Conservation (phyloP, 1,140 invertebrate species). For the Drosophila mauritiana region DNA sequence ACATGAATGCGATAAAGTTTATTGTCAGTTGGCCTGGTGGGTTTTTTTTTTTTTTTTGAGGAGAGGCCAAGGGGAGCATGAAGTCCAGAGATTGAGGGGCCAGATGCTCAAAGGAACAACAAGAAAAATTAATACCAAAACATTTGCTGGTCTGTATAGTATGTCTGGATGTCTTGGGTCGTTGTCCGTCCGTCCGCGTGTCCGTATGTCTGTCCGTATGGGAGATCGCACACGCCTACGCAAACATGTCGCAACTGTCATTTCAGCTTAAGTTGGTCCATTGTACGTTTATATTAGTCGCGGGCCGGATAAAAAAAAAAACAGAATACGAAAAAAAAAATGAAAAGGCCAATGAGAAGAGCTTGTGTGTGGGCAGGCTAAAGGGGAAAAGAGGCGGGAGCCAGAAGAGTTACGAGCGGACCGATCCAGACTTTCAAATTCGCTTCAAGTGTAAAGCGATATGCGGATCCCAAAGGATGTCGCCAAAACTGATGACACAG, state of each 20-base stretch:
- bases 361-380: constrained; percentile 27
- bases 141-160: constrained; percentile 53
- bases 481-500: constrained; percentile 60
- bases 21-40: constrained; percentile 65
- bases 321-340: constrained; percentile 1
- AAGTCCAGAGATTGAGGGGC: constrained; percentile 16
- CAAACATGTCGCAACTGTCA: constrained; percentile 84
- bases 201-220: constrained; percentile 33
- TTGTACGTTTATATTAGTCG: constrained; percentile 84
- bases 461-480: constrained; percentile 59
- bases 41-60: not conserved
- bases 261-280: constrained; percentile 83
- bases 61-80: not conserved
- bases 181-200: constrained; percentile 16
- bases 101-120: constrained; percentile 53
- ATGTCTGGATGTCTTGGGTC: constrained; percentile 34
- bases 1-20: constrained; percentile 83
- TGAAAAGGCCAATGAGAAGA: constrained; percentile 51
- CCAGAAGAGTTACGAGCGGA: constrained; percentile 78
- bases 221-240: constrained; percentile 81
- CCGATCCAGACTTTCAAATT: constrained; percentile 79
- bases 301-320: constrained; percentile 60
- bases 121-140: constrained; percentile 80
- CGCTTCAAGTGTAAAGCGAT: constrained; percentile 82
- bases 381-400: constrained; percentile 13